Percentiles rank a stretch among this genome's conserved stretches.
Conservation (phyloP, 2,888 invertebrate species). For the Pinctada fucata region DNA sequence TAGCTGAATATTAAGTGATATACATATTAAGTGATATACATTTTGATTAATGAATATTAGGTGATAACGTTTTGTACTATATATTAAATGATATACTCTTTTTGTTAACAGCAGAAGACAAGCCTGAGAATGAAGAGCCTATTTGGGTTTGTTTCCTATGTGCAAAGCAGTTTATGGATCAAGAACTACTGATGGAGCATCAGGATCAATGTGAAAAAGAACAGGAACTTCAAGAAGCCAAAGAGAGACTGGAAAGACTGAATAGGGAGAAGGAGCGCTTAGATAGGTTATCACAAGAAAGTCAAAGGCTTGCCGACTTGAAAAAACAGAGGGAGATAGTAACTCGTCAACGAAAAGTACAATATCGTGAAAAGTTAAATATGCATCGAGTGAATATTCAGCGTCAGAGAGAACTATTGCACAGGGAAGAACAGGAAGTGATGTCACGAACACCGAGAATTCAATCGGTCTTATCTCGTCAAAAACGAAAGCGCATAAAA, state of each 20-base stretch:
- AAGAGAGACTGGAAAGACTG: not conserved
- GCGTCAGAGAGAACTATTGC: not conserved
- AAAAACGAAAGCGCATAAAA: slow-evolving; percentile 16
- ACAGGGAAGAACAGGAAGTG: not conserved
- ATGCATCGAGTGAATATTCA: not conserved
- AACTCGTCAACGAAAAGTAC: not conserved
- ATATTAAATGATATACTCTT: too few species aligned
- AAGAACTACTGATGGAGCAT: slow-evolving; percentile 61
- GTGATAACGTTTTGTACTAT: too few species aligned
- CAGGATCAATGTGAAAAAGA: slow-evolving; percentile 58
- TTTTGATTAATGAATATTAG: too few species aligned
- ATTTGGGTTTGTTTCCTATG: slow-evolving; percentile 72
- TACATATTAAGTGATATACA: too few species aligned
- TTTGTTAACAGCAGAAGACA: too few species aligned
- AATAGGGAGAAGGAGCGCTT: slow-evolving; percentile 2
- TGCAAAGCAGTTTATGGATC: slow-evolving; percentile 65
- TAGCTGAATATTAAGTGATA: too few species aligned
- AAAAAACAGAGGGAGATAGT: not conserved
- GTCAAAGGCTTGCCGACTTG: not conserved
- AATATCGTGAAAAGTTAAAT: slow-evolving; percentile 1
- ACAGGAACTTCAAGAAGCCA: slow-evolving; percentile 43
- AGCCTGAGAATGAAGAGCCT: slow-evolving; percentile 7
- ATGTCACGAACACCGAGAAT: not conserved
- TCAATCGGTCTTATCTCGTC: not conserved
- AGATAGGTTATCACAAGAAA: not conserved